These are phyloP conservation scores for Chaetogeoica ovagalla DNA, from an alignment of 2,888 invertebrate species.

Conservation along the genomic window DNA sequence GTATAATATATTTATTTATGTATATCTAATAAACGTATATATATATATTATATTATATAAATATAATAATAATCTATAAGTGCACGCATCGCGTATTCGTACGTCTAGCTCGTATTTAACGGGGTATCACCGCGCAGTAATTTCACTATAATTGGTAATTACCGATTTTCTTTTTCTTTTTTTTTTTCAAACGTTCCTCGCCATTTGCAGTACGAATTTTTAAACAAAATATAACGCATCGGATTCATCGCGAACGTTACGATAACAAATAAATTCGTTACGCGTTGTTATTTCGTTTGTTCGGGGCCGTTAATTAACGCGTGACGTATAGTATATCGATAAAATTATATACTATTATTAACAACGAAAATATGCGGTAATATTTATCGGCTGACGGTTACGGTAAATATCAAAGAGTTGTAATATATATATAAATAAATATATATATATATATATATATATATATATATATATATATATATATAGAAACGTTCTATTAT, in stretches of 20 bases:
- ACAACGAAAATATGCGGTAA: not conserved
- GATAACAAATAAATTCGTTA: not conserved
- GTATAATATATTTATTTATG: too few species aligned
- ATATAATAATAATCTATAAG: too few species aligned
- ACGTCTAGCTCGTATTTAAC: too few species aligned
- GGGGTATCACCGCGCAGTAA: too few species aligned
- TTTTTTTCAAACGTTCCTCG: not conserved
- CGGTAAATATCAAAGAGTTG: conserved; percentile 33
- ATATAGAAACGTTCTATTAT: conserved; percentile 18
- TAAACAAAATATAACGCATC: conserved; percentile 10
- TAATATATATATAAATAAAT: not conserved
- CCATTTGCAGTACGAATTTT: not conserved
- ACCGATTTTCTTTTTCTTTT: too few species aligned
- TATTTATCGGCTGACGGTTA: not conserved
- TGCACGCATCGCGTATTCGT: too few species aligned
- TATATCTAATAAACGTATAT: too few species aligned
- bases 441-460: not conserved
- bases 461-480: not conserved
- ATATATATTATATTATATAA: too few species aligned
- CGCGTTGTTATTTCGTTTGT: not conserved
- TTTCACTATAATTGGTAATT: not conserved
- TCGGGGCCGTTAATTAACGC: conserved; percentile 40
- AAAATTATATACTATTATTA: conserved; percentile 25
- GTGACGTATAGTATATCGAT: conserved; percentile 41
- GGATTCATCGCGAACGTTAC: not conserved